These are phyloP conservation scores for Trinorchestia longiramus DNA, from an alignment of 1,140 invertebrate species.

Conservation along the genomic window DNA sequence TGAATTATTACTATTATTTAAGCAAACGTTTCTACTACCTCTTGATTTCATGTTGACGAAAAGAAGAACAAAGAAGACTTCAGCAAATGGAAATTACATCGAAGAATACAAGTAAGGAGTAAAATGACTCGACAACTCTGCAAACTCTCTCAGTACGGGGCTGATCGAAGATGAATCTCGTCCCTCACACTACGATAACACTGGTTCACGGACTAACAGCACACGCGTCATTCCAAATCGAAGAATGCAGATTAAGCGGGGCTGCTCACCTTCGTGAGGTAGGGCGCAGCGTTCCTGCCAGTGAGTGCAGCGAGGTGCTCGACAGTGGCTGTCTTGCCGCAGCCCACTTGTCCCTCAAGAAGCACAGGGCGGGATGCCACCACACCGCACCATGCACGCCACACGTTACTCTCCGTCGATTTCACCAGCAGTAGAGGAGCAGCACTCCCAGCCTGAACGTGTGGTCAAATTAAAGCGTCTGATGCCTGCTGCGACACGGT, in stretches of 20 bases:
- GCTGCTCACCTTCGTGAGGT: conserved; percentile 69
- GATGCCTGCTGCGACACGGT: too few species aligned
- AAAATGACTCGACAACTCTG: too few species aligned
- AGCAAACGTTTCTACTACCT: too few species aligned
- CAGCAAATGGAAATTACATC: too few species aligned
- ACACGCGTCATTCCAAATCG: conserved; percentile 58
- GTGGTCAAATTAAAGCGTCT: too few species aligned
- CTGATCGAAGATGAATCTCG: conserved; percentile 49
- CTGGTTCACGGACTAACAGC: background rate
- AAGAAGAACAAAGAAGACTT: too few species aligned
- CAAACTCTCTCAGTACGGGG: background rate
- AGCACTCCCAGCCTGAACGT: background rate
- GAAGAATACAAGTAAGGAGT: too few species aligned
- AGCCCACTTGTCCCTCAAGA: conserved; percentile 90
- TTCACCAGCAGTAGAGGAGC: background rate
- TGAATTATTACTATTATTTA: too few species aligned
- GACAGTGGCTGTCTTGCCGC: conserved; percentile 93
- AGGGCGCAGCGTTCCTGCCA: conserved; percentile 73
- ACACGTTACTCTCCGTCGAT: conserved; percentile 14
- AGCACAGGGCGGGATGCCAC: conserved; percentile 83
- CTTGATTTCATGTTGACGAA: too few species aligned
- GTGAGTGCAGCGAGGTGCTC: conserved; percentile 87
- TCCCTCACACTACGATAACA: background rate
- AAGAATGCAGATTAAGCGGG: background rate
- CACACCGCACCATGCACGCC: conserved; percentile 72